A percentile compares a stretch with the other conserved stretches of the same genome.
Evolutionary conservation across 2,797 vertebrate genomes (phyloP).

Genomic region (Spondyliosoma cantharus): DNA sequence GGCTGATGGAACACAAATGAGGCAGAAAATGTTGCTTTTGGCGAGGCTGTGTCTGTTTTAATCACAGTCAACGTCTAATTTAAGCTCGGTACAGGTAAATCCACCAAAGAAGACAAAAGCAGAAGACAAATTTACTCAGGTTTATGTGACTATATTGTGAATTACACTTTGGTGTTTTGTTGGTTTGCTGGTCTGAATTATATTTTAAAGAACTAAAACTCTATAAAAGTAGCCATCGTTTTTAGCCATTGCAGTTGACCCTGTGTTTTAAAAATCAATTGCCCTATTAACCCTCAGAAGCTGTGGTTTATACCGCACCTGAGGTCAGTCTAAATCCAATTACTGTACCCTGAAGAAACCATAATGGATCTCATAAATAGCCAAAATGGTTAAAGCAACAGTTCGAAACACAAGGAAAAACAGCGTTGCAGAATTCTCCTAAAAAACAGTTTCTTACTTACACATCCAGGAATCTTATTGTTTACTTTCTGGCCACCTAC

Average conservation of each 20-base stretch:
- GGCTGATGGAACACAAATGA: slow-evolving; percentile 32
- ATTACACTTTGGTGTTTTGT: background rate
- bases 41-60: slow-evolving; percentile 18
- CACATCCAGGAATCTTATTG: background rate
- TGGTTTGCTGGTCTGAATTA: background rate
- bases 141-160: background rate
- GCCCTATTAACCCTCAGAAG: background rate
- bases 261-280: background rate
- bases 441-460: too few relatives aligned
- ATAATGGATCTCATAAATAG: too few relatives aligned
- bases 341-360: too few relatives aligned
- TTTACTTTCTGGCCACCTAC: background rate
- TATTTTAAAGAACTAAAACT: background rate
- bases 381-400: too few relatives aligned
- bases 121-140: background rate
- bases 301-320: too few relatives aligned
- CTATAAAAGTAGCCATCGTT: too few relatives aligned
- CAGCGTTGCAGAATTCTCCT: too few relatives aligned
- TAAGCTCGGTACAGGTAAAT: background rate
- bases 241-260: background rate
- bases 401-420: too few relatives aligned
- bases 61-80: slow-evolving; percentile 7
- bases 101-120: background rate
- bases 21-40: slow-evolving; percentile 13
- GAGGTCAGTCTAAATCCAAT: too few relatives aligned